Evolutionary conservation across 2,113 vertebrate genomes (phyloP).

Genomic region (Mormoops blainvillei): DNA sequence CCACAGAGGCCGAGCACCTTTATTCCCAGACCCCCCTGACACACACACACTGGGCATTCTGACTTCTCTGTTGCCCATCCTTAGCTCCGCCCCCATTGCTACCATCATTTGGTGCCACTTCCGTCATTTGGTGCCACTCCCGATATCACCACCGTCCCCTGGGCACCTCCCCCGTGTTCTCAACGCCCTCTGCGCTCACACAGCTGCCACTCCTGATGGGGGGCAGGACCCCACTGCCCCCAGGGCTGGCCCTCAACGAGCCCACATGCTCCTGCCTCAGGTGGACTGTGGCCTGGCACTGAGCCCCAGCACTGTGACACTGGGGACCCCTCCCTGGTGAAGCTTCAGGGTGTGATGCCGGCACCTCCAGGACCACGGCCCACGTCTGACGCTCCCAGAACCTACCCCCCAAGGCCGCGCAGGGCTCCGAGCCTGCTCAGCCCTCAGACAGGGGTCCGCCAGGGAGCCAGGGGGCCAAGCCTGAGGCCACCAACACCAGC

Average conservation of each 20-base stretch:
- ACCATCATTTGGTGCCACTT: no score
- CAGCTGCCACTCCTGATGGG: neutral
- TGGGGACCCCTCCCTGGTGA: neutral
- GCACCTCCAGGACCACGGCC: neutral
- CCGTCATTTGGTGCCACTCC: no score
- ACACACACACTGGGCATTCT: no score
- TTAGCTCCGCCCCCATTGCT: no score
- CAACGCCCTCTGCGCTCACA: neutral
- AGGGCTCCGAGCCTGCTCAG: accelerated
- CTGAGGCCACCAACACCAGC: accelerated
- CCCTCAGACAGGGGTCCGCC: no score
- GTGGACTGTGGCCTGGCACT: neutral
- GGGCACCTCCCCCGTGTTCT: neutral
- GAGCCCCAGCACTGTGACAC: neutral
- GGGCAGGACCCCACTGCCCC: neutral
- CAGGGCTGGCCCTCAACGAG: neutral
- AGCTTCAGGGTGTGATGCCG: neutral
- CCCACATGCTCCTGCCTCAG: neutral
- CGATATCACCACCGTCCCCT: accelerated
- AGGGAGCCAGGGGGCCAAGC: neutral
- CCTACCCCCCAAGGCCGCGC: neutral
- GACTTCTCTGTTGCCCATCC: neutral
- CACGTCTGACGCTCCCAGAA: accelerated
- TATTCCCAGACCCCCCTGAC: neutral
- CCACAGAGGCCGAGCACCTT: neutral